Conservation (phyloP, 2,797 vertebrate genomes). For the Chaetophractus vellerosus region DNA sequence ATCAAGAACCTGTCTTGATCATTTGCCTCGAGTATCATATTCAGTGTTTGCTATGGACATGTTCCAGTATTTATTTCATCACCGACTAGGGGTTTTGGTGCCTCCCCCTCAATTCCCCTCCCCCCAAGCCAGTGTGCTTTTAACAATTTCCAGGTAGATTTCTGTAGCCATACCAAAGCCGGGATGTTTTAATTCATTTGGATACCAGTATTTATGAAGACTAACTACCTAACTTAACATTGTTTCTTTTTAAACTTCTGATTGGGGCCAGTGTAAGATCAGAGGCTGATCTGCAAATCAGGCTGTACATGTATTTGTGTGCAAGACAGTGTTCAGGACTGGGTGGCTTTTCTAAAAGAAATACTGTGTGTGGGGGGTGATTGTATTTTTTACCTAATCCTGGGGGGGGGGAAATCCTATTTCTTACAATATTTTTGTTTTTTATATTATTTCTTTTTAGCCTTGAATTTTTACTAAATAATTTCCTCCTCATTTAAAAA, state of each 20-base stretch:
- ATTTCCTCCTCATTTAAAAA: conserved; percentile 62
- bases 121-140: not conserved
- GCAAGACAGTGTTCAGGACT: not conserved
- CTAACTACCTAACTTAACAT: conserved; percentile 14
- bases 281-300: conserved; percentile 51
- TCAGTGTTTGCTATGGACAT: not conserved
- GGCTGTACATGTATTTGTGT: not conserved
- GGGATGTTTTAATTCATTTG: not conserved
- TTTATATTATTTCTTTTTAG: conserved; percentile 57
- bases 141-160: conserved; percentile 25
- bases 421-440: conserved; percentile 60
- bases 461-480: conserved; percentile 72
- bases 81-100: not conserved
- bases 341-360: conserved; percentile 68
- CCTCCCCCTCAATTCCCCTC: too few relatives aligned
- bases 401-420: not conserved
- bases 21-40: not conserved
- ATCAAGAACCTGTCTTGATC: not conserved
- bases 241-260: not conserved
- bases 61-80: not conserved
- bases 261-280: not conserved
- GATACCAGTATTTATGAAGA: conserved; percentile 36
- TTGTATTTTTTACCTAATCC: conserved; percentile 25
- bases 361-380: not conserved
- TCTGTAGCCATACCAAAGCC: conserved; percentile 70